phyloP scores from a whole-genome alignment of 2,113 vertebrate species.

The Vombatus ursinus region DNA sequence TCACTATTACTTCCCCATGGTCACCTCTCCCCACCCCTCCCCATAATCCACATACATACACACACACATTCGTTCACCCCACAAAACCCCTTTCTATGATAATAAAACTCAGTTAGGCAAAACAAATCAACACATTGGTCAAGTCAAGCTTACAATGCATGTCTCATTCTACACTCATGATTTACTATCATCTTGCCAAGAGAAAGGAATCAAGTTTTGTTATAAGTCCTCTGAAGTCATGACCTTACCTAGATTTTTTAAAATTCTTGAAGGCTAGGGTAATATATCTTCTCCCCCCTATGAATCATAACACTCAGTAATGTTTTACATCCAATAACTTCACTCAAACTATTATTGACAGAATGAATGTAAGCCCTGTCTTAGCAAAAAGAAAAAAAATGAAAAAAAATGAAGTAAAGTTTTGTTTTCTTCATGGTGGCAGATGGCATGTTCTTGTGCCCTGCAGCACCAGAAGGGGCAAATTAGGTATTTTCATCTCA shows the following conservation, averaged over 20 bases:
- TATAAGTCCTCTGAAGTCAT: not conserved
- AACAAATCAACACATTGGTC: not conserved
- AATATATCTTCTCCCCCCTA: not conserved
- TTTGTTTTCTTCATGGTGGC: not conserved
- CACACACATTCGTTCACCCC: too few species aligned
- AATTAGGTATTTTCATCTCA: not conserved
- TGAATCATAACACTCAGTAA: not conserved
- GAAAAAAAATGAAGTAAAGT: not conserved
- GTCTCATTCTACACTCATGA: not conserved
- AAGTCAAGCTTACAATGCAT: not conserved
- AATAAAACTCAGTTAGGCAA: not conserved
- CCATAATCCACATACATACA: too few species aligned
- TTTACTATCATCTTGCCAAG: not conserved
- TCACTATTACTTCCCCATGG: not conserved
- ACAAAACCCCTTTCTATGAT: not conserved
- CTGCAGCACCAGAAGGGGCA: not conserved
- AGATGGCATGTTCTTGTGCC: not conserved
- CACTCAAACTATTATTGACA: not conserved
- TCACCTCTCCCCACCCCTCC: too few species aligned
- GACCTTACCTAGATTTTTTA: not conserved
- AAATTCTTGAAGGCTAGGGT: not conserved
- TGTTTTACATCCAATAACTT: not conserved
- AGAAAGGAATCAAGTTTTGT: not conserved
- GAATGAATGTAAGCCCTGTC: not conserved
- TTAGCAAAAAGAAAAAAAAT: not conserved